These are phyloP conservation scores for Smithornis capensis DNA, from an alignment of 2,113 vertebrate genomes.

Conservation along the genomic window DNA sequence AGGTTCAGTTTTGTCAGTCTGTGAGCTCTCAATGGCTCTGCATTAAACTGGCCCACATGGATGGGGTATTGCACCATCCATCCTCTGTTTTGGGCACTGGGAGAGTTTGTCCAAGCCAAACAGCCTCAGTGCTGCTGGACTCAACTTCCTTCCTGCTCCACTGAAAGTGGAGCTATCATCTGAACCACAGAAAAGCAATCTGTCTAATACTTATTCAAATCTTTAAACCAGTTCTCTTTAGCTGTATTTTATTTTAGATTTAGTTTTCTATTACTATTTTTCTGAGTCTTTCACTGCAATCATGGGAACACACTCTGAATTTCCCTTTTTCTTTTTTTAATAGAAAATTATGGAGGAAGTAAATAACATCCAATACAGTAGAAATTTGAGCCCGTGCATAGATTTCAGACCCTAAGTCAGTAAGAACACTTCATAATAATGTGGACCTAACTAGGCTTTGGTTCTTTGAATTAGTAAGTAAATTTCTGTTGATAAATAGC, in stretches of 20 bases:
- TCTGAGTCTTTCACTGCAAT: background rate
- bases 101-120: background rate
- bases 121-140: background rate
- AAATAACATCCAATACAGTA: background rate
- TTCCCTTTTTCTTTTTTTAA: background rate
- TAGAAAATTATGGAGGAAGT: background rate
- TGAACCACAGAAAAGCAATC: background rate
- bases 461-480: background rate
- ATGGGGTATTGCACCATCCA: background rate
- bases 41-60: accelerated
- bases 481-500: background rate
- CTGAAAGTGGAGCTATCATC: background rate
- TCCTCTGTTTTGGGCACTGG: accelerated
- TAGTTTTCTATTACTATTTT: background rate
- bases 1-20: background rate
- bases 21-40: background rate
- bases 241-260: background rate
- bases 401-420: background rate
- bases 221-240: background rate
- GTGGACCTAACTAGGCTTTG: background rate
- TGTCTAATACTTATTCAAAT: background rate
- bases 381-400: background rate
- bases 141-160: background rate
- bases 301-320: background rate
- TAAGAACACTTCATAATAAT: background rate